Base-by-base conservation (phyloP, 2,113 vertebrate genomes). In the Calidris pugnax region DNA sequence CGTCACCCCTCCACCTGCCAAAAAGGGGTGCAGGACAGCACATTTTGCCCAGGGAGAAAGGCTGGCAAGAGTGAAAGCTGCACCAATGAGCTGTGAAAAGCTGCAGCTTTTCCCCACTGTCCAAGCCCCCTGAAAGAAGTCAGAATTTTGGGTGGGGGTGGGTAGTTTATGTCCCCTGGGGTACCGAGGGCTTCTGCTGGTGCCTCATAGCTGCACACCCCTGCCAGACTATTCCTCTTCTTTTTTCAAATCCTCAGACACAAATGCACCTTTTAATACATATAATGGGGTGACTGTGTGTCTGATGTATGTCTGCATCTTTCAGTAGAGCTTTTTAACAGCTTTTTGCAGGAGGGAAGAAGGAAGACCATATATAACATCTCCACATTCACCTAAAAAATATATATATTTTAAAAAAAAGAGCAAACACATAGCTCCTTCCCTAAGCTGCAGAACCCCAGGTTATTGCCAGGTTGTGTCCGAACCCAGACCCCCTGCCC, bases 1-100 rank as follows among this genome's bases (percentile, higher is more conserved):
- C 45, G 26, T 23, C 5, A 2, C 43, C 16, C 26, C 0, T 0
- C 48, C 4, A 4, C 20, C 22, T 12, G 3, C 37, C 11, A 1
- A 45, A 74, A 89, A 71, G 10, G 21, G 28, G 9, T 1, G 2
- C 7, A 19, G 8, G 13, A 17, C 6, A 12, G 60, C 27, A 55
- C 32, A 4, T 55, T 74, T 50, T 48, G 23, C 77, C 22, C 37
- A 24, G 0, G 8, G 41, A 74, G 17, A 20, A 80, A 60, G 63
- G 11, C 55, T 57, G 41, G 10, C 9, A 50, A 84, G 27, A 48
- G 21, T 19, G 69, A 78, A 66, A 62, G 47, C 14, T 87, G 50
- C 1, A 3, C 35, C 64, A 63, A 3, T 10, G 60, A 82, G 60
- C 18, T 4, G 13, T 50, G 64, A 80, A 74, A 74, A n/a, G 37